A percentile compares a stretch with the other conserved stretches of the same genome.
Conservation (phyloP, 2,888 invertebrate species). For the Eupithecia centaureata region DNA sequence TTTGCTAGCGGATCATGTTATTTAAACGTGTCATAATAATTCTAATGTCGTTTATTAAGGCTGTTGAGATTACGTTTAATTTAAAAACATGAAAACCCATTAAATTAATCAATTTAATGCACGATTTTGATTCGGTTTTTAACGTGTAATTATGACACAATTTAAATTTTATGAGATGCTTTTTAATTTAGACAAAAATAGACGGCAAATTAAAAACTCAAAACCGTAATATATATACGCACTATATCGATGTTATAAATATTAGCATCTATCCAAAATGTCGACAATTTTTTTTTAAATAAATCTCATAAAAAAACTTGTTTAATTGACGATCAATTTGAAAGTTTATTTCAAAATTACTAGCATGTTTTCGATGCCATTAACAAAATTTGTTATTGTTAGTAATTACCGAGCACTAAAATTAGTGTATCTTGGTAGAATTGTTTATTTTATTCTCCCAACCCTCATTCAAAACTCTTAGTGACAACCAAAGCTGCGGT, state of each 20-base stretch:
- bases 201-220: background rate
- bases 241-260: background rate
- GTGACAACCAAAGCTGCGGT: slow-evolving; percentile 66
- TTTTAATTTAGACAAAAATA: background rate
- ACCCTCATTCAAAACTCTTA: slow-evolving; percentile 57
- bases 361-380: slow-evolving; percentile 3
- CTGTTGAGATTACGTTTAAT: background rate
- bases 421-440: background rate
- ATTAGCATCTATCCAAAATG: background rate
- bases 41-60: background rate
- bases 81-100: slow-evolving; percentile 1
- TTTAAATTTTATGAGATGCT: slow-evolving; percentile 4
- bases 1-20: slow-evolving; percentile 49
- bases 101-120: background rate
- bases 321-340: background rate
- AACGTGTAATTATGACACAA: slow-evolving; percentile 20
- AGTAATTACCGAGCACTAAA: slow-evolving; percentile 5
- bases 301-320: background rate
- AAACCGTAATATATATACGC: background rate
- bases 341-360: background rate
- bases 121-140: slow-evolving; percentile 1
- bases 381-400: slow-evolving; percentile 8
- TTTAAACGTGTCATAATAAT: slow-evolving; percentile 38
- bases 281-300: background rate
- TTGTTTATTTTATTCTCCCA: slow-evolving; percentile 49